Evolutionary conservation across 2,797 vertebrate genomes (phyloP).

Genomic region (Argyrosomus regius): DNA sequence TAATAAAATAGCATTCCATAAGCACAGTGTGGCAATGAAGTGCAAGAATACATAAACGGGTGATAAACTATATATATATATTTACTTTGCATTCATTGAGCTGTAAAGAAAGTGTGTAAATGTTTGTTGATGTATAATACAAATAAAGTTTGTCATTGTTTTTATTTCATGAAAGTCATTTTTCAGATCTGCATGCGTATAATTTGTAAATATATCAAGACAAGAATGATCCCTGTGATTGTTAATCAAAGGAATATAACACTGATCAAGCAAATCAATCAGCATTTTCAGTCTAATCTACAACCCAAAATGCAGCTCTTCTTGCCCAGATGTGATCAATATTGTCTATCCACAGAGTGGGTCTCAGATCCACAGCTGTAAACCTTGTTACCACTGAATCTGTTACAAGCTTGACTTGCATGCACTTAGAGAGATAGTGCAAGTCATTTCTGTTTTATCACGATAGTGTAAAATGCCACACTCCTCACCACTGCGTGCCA

Average conservation of each 20-base stretch:
- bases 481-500: slow-evolving; percentile 52
- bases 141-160: slow-evolving; percentile 66
- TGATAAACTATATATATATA: not conserved
- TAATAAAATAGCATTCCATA: not conserved
- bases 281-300: not conserved
- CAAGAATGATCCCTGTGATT: not conserved
- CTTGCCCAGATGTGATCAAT: slow-evolving; percentile 11
- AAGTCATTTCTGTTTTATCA: slow-evolving; percentile 54
- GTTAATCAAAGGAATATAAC: not conserved
- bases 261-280: not conserved
- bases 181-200: not conserved
- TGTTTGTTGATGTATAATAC: slow-evolving; percentile 41
- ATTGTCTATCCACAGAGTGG: slow-evolving; percentile 2
- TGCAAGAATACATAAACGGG: not conserved
- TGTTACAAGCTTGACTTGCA: slow-evolving; percentile 19
- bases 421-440: slow-evolving; percentile 34
- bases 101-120: slow-evolving; percentile 44
- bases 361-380: slow-evolving; percentile 21
- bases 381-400: slow-evolving; percentile 14
- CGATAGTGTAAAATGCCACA: slow-evolving; percentile 61
- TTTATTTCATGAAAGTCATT: slow-evolving; percentile 38
- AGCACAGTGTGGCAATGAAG: slow-evolving; percentile 16
- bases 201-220: not conserved
- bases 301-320: not conserved
- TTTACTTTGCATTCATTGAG: slow-evolving; percentile 23